phyloP scores from a whole-genome alignment of 1,140 invertebrate species.

The Scylla paramamosain region DNA sequence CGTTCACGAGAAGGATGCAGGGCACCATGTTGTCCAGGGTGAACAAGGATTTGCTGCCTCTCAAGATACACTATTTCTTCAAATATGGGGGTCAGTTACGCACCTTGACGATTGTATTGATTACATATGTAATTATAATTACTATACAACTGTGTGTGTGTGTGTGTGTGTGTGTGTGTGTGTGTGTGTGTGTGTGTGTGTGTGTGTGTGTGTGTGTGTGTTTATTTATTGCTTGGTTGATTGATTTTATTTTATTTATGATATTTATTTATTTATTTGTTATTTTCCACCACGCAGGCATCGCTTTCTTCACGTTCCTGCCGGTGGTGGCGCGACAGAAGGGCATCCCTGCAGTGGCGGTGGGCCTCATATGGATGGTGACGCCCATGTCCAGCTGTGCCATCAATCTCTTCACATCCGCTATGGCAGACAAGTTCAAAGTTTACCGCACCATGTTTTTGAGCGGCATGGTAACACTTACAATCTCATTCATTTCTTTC shows the following conservation, averaged over 20 bases:
- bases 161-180: too few relatives aligned
- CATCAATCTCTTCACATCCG: conserved; percentile 41
- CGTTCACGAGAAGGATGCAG: background rate
- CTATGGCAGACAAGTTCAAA: conserved; percentile 68
- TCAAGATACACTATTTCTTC: conserved; percentile 64
- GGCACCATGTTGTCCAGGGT: background rate
- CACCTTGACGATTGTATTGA: background rate
- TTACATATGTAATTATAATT: background rate
- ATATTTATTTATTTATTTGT: too few relatives aligned
- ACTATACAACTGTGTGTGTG: too few relatives aligned
- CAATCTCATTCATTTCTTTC: conserved; percentile 43
- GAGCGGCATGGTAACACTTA: conserved; percentile 35
- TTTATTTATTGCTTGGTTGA: too few relatives aligned
- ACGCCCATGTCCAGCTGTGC: conserved; percentile 59
- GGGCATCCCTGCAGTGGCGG: conserved; percentile 65
- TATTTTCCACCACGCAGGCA: conserved; percentile 40
- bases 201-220: too few relatives aligned
- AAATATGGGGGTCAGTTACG: conserved; percentile 54
- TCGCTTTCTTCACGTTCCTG: conserved; percentile 61
- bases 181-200: too few relatives aligned
- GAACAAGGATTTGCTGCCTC: conserved; percentile 50
- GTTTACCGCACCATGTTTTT: conserved; percentile 65
- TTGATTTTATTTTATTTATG: too few relatives aligned
- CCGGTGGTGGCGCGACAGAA: conserved; percentile 67
- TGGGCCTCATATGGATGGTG: conserved; percentile 68